These are phyloP conservation scores for Oscheius myriophilus DNA, from an alignment of 2,888 invertebrate species.

Conservation along the genomic window DNA sequence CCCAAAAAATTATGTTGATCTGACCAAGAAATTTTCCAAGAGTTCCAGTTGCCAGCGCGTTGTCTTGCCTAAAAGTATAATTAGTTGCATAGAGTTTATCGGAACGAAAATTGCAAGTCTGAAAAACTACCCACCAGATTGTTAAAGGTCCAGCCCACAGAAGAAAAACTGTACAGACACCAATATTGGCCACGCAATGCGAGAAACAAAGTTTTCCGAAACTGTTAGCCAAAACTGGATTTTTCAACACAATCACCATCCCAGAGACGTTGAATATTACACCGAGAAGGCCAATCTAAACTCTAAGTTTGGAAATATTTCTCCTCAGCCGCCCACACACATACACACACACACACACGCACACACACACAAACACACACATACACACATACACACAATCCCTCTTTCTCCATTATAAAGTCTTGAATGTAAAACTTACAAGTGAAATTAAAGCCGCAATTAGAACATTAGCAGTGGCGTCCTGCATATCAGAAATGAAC, in stretches of 20 bases:
- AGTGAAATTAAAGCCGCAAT: too few species aligned
- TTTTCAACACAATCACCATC: slow-evolving; percentile 37
- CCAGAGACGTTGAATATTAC: slow-evolving; percentile 39
- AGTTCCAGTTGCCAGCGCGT: slow-evolving; percentile 23
- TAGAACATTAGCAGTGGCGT: too few species aligned
- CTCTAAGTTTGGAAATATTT: background rate
- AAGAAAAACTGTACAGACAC: slow-evolving; percentile 40
- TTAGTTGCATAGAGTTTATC: background rate
- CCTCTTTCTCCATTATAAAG: too few species aligned
- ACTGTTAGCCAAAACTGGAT: slow-evolving; percentile 40
- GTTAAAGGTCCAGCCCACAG: slow-evolving; percentile 39
- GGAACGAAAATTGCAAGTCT: background rate
- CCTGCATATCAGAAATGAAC: too few species aligned
- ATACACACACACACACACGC: too few species aligned
- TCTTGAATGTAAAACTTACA: too few species aligned
- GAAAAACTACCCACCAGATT: slow-evolving; percentile 33
- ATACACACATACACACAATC: too few species aligned
- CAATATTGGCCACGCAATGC: slow-evolving; percentile 46
- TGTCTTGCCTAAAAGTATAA: slow-evolving; percentile 8
- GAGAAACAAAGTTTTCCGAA: slow-evolving; percentile 45
- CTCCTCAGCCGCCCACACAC: too few species aligned
- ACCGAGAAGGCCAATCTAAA: slow-evolving; percentile 40
- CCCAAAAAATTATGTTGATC: slow-evolving; percentile 54
- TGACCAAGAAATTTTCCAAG: slow-evolving; percentile 43
- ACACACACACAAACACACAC: too few species aligned